Base-by-base conservation (phyloP, 2,113 vertebrate species). In the Pimephales promelas region DNA sequence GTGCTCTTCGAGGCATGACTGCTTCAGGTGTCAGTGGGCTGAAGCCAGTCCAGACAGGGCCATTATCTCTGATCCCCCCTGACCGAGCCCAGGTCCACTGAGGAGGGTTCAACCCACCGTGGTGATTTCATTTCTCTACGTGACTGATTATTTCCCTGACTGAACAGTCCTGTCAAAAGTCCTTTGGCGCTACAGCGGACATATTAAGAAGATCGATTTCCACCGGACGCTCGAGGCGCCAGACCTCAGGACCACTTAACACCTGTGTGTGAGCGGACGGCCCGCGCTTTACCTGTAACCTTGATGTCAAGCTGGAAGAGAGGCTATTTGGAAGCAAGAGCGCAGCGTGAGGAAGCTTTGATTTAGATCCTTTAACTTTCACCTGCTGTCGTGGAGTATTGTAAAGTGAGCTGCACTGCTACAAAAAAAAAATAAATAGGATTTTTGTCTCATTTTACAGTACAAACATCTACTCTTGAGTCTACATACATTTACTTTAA, bases 41-140 rank as follows among this genome's bases (percentile, higher is more conserved):
- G 62, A 66, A 77, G 82, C 61, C 61, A 36, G 73, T 89, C 82
- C 81, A 89, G 90, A 90, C 90, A 90, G 87, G 86, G 85, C 88
- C 87, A 89, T 89, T 90, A 89, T 89, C 90, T 88, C 70, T 88
- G 86, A 90, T 88, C 81, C 84, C 66, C 66, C 36, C 85, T 76
- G 76, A 66, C 76, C 70, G 20, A n/a, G 9, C n/a, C 36, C 40
- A 11, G 47, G 20, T 40, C 79, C 61, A 24, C 62, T 26, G 62
- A 74, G 87, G 90, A 89, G 82, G 80, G 88, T 92, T 92, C 61
- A 71, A 56, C 62, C 57, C 47, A 49, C 36, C 62, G 18, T 26
- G 8, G 11, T 74, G 77, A 71, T 83, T 66, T 82, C 68, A 81
- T 75, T 82, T 78, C 76, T 76, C 64, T 68, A 79, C 16, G 34